Conservation (phyloP, 2,888 invertebrate genomes). For the Leptothorax acervorum region DNA sequence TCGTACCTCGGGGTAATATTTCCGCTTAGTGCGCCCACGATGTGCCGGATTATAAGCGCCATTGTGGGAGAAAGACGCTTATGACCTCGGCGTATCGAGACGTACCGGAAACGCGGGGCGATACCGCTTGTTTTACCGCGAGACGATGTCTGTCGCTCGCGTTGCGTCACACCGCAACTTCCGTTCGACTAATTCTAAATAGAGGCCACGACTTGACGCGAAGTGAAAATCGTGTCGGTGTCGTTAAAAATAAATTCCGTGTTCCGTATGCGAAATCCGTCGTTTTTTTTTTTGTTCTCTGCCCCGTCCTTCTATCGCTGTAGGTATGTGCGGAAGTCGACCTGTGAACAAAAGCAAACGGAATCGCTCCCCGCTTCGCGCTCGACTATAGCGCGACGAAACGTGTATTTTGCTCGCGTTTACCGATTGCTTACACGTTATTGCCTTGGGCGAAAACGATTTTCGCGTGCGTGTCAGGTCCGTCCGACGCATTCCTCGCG, state of each 20-base stretch:
- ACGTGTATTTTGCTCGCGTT: conserved; percentile 32
- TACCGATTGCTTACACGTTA: conserved; percentile 29
- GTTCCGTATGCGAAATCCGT: background rate
- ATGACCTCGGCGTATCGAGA: conserved; percentile 27
- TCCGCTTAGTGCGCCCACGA: background rate
- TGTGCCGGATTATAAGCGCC: conserved; percentile 25
- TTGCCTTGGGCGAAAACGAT: conserved; percentile 15
- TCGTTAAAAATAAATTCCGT: conserved; percentile 43
- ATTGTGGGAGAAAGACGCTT: conserved; percentile 13
- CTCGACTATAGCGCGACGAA: conserved; percentile 15
- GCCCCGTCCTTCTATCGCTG: background rate
- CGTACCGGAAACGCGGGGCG: conserved; percentile 35
- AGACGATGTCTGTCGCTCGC: conserved; percentile 26
- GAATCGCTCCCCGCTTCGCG: conserved; percentile 18
- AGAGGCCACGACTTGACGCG: conserved; percentile 19
- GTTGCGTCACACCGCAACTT: conserved; percentile 59
- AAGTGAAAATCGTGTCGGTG: background rate
- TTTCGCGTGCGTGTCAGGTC: conserved; percentile 1
- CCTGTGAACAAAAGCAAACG: conserved; percentile 38
- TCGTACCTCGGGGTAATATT: background rate
- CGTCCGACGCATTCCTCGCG: background rate
- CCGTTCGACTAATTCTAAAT: conserved; percentile 67
- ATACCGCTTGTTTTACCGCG: conserved; percentile 3
- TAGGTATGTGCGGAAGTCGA: conserved; percentile 12
- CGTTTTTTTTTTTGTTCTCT: background rate